Evolutionary conservation across 2,113 vertebrate species (phyloP), one percentile per base, ranked within the genome.

Genomic region (Picathartes gymnocephalus): DNA sequence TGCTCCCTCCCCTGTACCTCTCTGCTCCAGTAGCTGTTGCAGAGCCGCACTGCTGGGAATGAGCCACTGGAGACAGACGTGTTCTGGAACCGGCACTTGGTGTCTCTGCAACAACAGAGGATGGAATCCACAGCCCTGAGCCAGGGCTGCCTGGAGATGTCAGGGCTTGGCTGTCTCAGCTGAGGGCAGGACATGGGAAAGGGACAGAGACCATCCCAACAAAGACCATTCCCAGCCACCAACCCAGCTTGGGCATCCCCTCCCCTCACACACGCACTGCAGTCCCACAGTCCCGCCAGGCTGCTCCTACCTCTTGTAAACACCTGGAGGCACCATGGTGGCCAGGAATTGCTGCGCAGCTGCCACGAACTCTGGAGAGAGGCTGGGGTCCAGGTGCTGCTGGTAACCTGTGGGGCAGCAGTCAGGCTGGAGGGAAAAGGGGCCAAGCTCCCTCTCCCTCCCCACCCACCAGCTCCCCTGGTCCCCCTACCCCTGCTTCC

Each of bases 1-100:
- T 7, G 1, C 11, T 72, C 51, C 57, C 68, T 56, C 37, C 12
- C 45, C 39, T 5, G 0, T 95, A 99, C 99, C 98, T 99, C 71
- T 93, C 99, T 98, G 92, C 91, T 99, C 99, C 99, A 99, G 97
- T 99, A 99, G 96, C 97, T 99, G 97, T 99, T 99, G 97, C 99
- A 99, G 61, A 99, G 97, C 30, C 99, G 98, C 82, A 98, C 35
- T 1, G 98, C 99, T 79, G 98, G 96, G 14, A 97, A 98, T 0
- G 23, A 92, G 68, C 85, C 96, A 44, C 96, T 61, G 2, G 53
- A 23, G 51, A 93, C 95, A 9, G 74, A 58, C 39, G 98, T 66
- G 0, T 96, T 9, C 66, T 95, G 98, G 92, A 98, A 99, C 21
- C 80, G 86, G 84, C 99, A 99, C 8, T 30, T 95, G 82, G 91